Conservation (phyloP, 2,888 invertebrate genomes). For the Hemicrepidius hirtus region DNA sequence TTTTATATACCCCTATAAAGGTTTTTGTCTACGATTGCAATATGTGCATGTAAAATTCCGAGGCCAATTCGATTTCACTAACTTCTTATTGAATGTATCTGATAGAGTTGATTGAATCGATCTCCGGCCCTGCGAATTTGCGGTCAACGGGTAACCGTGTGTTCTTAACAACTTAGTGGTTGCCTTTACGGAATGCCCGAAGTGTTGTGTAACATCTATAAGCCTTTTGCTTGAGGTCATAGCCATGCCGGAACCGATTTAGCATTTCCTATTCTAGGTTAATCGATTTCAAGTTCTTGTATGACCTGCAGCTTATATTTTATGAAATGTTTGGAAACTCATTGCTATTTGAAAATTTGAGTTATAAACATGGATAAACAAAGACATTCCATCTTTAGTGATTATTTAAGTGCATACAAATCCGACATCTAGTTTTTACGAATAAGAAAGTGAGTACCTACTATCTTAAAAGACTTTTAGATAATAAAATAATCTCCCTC, state of each 20-base stretch:
- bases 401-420: too few species aligned
- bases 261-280: conserved; percentile 12
- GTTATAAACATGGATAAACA: too few species aligned
- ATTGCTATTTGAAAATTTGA: too few species aligned
- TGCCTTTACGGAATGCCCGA: conserved; percentile 28
- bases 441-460: too few species aligned
- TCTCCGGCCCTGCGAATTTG: conserved; percentile 44
- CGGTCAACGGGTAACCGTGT: conserved; percentile 43
- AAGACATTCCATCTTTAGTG: too few species aligned
- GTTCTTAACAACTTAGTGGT: conserved; percentile 35
- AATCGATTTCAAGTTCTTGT: conserved; percentile 10
- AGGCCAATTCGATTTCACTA: conserved; percentile 49
- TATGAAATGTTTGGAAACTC: not conserved
- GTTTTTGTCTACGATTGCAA: conserved; percentile 28
- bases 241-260: conserved; percentile 19
- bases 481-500: too few species aligned
- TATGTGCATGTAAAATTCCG: conserved; percentile 31
- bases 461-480: too few species aligned
- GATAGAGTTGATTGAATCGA: conserved; percentile 36
- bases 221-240: conserved; percentile 21
- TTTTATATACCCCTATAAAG: conserved; percentile 24
- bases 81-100: conserved; percentile 21
- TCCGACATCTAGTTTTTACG: too few species aligned
- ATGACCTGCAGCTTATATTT: not conserved
- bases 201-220: conserved; percentile 28